phyloP scores from a whole-genome alignment of 2,888 invertebrate species.

The Perizoma affinitatum region DNA sequence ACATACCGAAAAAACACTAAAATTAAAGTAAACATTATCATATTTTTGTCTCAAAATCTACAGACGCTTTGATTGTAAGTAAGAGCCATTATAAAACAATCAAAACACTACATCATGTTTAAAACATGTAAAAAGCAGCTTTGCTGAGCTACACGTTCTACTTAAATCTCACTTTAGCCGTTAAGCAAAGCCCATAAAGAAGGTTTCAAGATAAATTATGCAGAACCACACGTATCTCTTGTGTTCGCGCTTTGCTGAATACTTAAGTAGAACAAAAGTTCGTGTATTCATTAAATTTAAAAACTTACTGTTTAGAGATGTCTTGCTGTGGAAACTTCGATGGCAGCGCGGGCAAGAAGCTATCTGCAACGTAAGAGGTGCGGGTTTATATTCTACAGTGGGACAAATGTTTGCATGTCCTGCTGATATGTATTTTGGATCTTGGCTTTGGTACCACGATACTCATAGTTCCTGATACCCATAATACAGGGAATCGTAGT shows the following conservation, averaged over 20 bases:
- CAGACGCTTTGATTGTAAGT: not conserved
- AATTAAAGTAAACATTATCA: no score
- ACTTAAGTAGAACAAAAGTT: constrained; percentile 34
- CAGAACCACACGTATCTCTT: constrained; percentile 34
- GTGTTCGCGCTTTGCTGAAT: constrained; percentile 31
- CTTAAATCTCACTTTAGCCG: constrained; percentile 5
- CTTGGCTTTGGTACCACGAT: no score
- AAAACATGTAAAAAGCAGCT: constrained; percentile 8
- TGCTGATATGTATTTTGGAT: no score
- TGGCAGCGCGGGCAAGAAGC: no score
- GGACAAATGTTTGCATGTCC: no score
- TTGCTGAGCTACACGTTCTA: constrained; percentile 4
- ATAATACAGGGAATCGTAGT: no score
- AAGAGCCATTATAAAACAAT: not conserved
- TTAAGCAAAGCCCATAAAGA: constrained; percentile 24
- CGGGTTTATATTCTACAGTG: no score
- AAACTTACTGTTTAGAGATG: constrained; percentile 31
- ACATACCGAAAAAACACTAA: no score
- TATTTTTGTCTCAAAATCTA: not conserved
- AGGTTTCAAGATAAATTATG: constrained; percentile 24
- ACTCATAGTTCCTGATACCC: no score
- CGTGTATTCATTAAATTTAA: constrained; percentile 43
- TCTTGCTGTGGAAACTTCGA: constrained; percentile 18
- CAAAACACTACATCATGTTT: not conserved
- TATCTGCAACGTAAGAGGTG: no score